These are phyloP conservation scores for Ibycter americanus DNA, from an alignment of 2,797 vertebrate species.

Conservation along the genomic window DNA sequence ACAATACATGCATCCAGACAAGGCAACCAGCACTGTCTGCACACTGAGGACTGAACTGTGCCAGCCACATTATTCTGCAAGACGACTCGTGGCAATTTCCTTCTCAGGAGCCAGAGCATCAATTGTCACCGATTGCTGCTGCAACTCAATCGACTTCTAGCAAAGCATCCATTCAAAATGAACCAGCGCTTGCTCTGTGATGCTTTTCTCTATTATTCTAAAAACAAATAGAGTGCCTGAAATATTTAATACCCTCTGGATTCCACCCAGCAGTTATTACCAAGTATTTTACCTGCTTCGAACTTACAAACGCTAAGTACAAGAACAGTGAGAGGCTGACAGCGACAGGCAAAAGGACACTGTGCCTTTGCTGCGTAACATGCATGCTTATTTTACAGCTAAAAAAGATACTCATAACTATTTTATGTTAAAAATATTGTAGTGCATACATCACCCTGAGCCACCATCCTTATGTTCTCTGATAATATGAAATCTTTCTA, in stretches of 20 bases:
- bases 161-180: background rate
- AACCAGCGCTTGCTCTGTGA: background rate
- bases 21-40: background rate
- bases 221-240: background rate
- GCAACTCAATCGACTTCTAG: conserved; percentile 4
- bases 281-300: background rate
- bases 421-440: background rate
- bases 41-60: background rate
- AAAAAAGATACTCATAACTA: background rate
- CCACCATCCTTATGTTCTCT: background rate
- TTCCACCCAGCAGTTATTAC: background rate
- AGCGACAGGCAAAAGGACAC: background rate
- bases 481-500: background rate
- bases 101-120: background rate
- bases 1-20: background rate
- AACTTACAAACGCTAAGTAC: background rate
- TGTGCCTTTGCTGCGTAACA: background rate
- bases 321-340: background rate
- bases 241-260: background rate
- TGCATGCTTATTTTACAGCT: background rate
- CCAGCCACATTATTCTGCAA: background rate
- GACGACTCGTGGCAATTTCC: background rate
- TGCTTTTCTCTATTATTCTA: background rate
- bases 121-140: background rate
- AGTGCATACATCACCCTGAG: background rate